phyloP scores from a whole-genome alignment of 2,113 vertebrate genomes.

The Thryonomys swinderianus region DNA sequence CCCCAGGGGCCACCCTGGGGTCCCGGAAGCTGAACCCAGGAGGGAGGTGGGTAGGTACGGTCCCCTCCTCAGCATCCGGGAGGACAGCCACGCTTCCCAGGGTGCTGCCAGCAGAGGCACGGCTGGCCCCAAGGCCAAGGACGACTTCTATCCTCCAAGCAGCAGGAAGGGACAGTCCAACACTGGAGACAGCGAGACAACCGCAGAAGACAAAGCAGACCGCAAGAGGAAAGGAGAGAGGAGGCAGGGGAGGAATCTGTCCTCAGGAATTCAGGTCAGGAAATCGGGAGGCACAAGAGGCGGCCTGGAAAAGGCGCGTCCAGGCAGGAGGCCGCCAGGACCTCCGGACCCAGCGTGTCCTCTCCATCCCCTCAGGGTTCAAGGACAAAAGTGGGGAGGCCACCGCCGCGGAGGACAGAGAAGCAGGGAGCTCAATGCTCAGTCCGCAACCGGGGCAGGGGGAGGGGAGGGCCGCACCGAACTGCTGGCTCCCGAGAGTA shows the following conservation, averaged over 20 bases:
- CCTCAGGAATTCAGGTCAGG: conserved; percentile 58
- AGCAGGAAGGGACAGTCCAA: background rate
- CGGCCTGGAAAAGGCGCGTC: background rate
- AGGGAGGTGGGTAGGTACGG: background rate
- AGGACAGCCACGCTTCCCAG: background rate
- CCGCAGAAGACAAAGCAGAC: background rate
- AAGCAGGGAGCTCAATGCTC: background rate
- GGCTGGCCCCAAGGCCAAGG: background rate
- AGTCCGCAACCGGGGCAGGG: conserved; percentile 29
- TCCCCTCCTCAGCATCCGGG: background rate
- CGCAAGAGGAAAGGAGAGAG: background rate
- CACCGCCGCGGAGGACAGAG: background rate
- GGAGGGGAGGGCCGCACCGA: conserved; percentile 25
- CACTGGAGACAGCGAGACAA: background rate
- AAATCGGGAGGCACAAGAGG: background rate
- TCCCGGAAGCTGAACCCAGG: background rate
- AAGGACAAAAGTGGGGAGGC: conserved; percentile 61
- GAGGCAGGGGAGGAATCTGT: background rate
- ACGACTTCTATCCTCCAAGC: background rate
- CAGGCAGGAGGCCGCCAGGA: background rate
- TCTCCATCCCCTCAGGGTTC: conserved; percentile 31
- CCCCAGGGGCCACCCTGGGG: background rate
- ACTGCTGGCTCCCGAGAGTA: conserved; percentile 46
- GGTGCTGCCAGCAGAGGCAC: background rate
- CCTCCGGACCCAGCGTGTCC: background rate